Evolutionary conservation across 1,140 invertebrate species (phyloP).

Genomic region (Cydia splendana): DNA sequence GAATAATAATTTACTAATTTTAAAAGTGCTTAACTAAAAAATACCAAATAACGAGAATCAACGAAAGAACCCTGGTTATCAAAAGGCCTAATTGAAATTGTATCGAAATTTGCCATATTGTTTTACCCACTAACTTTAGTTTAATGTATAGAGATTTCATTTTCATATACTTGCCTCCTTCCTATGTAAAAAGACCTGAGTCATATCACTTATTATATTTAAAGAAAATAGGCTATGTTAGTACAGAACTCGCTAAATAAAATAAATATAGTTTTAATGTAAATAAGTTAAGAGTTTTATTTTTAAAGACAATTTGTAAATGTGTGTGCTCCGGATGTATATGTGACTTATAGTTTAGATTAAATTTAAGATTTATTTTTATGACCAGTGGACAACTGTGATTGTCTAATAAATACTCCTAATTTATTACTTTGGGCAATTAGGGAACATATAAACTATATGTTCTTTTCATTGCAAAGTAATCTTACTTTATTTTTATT

Average conservation of each 20-base stretch:
- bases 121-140: constrained; percentile 30
- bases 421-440: not conserved
- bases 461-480: constrained; percentile 7
- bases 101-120: constrained; percentile 29
- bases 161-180: constrained; percentile 45
- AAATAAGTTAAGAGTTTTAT: constrained; percentile 67
- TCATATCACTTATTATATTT: constrained; percentile 69
- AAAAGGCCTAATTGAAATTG: constrained; percentile 25
- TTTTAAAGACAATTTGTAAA: constrained; percentile 71
- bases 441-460: not conserved
- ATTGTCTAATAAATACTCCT: constrained; percentile 22
- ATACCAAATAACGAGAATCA: constrained; percentile 29
- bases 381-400: constrained; percentile 18
- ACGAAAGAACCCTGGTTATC: constrained; percentile 17
- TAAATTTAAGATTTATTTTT: constrained; percentile 34
- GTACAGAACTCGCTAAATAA: constrained; percentile 46
- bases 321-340: constrained; percentile 74
- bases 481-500: not conserved
- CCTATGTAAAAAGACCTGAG: constrained; percentile 60
- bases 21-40: constrained; percentile 18
- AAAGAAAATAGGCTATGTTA: constrained; percentile 55
- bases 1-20: constrained; percentile 18
- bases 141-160: constrained; percentile 40
- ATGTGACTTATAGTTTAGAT: constrained; percentile 62
- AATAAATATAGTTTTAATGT: constrained; percentile 58